These are phyloP conservation scores for Butorides virescens DNA, from an alignment of 2,113 vertebrate genomes.

Conservation along the genomic window DNA sequence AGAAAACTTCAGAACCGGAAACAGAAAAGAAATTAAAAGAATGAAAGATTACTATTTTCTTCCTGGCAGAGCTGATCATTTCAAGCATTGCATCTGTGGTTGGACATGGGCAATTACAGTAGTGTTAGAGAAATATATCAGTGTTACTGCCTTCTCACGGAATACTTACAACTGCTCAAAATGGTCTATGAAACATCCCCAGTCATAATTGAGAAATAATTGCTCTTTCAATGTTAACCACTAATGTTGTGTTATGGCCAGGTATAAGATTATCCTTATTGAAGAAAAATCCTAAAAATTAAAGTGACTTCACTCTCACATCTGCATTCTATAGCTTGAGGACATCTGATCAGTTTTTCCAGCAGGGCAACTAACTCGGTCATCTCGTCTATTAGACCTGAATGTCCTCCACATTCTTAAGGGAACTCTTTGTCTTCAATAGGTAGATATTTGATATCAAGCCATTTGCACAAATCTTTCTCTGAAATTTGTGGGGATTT, in stretches of 20 bases:
- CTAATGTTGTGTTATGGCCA: background rate
- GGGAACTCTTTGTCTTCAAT: background rate
- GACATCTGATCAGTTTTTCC: background rate
- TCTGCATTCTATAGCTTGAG: background rate
- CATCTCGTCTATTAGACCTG: background rate
- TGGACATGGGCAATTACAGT: background rate
- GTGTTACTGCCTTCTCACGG: background rate
- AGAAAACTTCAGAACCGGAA: background rate
- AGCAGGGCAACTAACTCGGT: background rate
- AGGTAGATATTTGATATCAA: background rate
- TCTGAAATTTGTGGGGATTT: background rate
- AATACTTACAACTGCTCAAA: background rate
- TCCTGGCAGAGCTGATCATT: background rate
- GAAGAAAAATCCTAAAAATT: background rate
- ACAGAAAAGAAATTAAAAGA: background rate
- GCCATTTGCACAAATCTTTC: background rate
- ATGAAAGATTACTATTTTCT: background rate
- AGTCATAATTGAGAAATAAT: background rate
- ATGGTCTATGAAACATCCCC: background rate
- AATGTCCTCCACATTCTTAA: background rate
- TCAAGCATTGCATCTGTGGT: background rate
- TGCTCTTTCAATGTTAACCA: background rate
- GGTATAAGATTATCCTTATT: background rate
- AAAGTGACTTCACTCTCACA: background rate
- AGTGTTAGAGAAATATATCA: background rate